Conservation (phyloP, 1,140 invertebrate genomes). For the Apis florea region DNA sequence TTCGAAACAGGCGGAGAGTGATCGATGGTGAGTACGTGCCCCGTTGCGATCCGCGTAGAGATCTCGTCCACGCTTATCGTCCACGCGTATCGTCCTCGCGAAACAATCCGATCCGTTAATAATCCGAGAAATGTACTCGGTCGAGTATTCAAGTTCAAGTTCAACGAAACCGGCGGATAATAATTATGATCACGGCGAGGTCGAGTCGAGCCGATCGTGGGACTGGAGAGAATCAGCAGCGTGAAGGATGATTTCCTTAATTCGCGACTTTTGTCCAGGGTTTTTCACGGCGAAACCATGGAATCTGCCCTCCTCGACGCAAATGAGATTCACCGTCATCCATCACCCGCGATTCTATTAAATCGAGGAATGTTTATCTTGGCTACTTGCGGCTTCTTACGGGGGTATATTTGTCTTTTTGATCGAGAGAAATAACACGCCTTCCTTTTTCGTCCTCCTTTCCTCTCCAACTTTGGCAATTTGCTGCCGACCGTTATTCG, state of each 20-base stretch:
- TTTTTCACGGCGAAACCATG: background rate
- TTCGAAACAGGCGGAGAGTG: background rate
- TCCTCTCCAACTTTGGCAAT: too few relatives aligned
- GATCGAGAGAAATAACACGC: background rate
- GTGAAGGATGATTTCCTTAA: conserved; percentile 30
- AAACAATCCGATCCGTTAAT: too few relatives aligned
- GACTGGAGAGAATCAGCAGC: background rate
- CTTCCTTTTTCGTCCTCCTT: too few relatives aligned
- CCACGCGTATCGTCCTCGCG: too few relatives aligned
- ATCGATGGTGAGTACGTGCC: background rate
- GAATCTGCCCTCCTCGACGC: background rate
- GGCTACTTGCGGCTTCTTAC: too few relatives aligned
- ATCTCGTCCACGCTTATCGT: conserved; percentile 38
- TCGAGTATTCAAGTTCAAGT: too few relatives aligned
- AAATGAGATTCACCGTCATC: background rate
- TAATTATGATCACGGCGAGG: conserved; percentile 49
- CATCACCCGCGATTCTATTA: background rate
- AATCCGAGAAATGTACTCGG: too few relatives aligned
- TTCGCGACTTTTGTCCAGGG: conserved; percentile 1
- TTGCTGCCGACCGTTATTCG: too few relatives aligned
- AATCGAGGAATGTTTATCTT: background rate
- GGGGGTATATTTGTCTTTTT: background rate
- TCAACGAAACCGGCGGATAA: too few relatives aligned
- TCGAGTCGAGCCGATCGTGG: too few relatives aligned
- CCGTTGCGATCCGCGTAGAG: conserved; percentile 29